phyloP scores from a whole-genome alignment of 2,113 vertebrate genomes.

The Brachionichthys hirsutus region DNA sequence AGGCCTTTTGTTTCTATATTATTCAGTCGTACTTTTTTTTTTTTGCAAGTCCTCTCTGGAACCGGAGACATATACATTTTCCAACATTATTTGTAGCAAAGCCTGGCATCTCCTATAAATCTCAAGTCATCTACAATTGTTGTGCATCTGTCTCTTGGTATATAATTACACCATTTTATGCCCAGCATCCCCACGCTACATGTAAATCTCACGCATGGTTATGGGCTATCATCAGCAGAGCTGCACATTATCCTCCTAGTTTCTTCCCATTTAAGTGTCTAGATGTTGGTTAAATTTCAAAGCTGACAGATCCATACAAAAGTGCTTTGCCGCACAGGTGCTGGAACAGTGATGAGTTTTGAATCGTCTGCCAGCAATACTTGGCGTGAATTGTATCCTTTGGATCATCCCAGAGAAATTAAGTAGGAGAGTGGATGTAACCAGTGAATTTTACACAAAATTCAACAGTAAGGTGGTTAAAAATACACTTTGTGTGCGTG shows the following conservation, averaged over 20 bases:
- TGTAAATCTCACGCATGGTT: conserved; percentile 23
- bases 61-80: too few species aligned
- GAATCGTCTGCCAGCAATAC: conserved; percentile 3
- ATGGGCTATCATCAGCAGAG: conserved; percentile 5
- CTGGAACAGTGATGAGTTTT: conserved; percentile 15
- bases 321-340: conserved; percentile 15
- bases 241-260: not conserved
- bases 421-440: conserved; percentile 1
- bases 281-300: not conserved
- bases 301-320: conserved; percentile 10
- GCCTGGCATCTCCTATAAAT: not conserved
- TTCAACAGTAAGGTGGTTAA: conserved; percentile 5
- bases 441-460: conserved; percentile 8
- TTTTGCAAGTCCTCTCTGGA: not conserved
- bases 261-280: conserved; percentile 17
- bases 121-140: not conserved
- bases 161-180: conserved; percentile 17
- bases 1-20: not conserved
- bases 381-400: conserved; percentile 8
- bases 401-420: not conserved
- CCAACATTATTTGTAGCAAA: not conserved
- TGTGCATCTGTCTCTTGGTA: not conserved
- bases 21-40: not conserved
- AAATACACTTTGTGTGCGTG: not conserved
- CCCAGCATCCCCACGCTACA: not conserved